Base-by-base conservation (phyloP, 2,797 vertebrate species). In the Vipera latastei region DNA sequence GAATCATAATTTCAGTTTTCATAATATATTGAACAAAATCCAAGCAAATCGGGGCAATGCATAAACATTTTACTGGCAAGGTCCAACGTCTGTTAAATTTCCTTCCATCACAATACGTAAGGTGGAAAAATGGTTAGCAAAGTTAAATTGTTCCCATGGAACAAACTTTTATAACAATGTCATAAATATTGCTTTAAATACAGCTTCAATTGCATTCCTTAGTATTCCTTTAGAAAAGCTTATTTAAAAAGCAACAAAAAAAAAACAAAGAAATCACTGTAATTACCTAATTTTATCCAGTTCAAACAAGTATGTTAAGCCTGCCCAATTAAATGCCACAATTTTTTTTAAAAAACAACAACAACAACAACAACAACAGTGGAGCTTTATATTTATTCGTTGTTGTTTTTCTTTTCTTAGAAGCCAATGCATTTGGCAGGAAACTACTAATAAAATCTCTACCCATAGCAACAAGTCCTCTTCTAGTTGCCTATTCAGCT, bases 401-500 rank as follows among this genome's bases (percentile, higher is more conserved):
- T 38, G 38, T 38, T 38, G 38, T 92, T 93, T 91, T 91, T 63
- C 90, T 92, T 91, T 90, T 91, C 88, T 38, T 69, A 86, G 8
- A 88, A 96, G 90, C 32, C 94, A 91, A 91, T 90, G 60, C 0
- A 53, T 92, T 90, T 89, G 69, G 59, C 0, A 0, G n/a, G 87
- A 89, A 91, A 86, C 73, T 87, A 92, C 87, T 92, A 93, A 86
- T 94, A 93, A 96, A 96, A 93, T 89, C 57, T 96, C 95, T 91
- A 90, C 4, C 93, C 95, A 60, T 93, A 96, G 94, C 94, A 96
- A 95, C 94, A 95, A 93, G 91, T 93, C 91, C 89, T 94, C 92
- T 93, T 0, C 57, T 44, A 86, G 89, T 78, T 94, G 93, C 94
- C 96, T 92, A 93, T 94, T 96, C 93, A 95, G 91, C 95, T 94